phyloP scores from a whole-genome alignment of 2,888 invertebrate genomes.

The Philopedon plagiatum region DNA sequence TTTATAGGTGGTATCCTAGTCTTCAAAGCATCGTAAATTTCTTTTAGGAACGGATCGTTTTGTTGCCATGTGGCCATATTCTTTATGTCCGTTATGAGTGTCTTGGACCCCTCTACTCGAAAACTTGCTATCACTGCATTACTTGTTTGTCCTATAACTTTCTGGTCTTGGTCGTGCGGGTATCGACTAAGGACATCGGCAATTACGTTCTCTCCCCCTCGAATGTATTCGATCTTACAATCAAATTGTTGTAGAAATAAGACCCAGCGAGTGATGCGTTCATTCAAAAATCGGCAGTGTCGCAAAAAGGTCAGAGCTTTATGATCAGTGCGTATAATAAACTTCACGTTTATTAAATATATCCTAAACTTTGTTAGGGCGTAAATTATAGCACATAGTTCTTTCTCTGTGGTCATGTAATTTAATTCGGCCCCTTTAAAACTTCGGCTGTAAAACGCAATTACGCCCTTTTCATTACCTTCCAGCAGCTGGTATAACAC shows the following conservation, averaged over 20 bases:
- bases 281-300: constrained; percentile 43
- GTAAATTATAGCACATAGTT: constrained; percentile 44
- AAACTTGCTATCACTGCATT: constrained; percentile 2
- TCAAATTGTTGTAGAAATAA: constrained; percentile 41
- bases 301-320: constrained; percentile 43
- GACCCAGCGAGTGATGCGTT: constrained; percentile 42
- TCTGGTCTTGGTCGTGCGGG: neutral
- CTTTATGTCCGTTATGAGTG: neutral
- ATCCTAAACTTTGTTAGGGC: constrained; percentile 42
- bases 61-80: neutral
- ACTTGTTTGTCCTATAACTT: neutral
- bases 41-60: neutral
- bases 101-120: neutral
- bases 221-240: constrained; percentile 34
- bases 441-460: constrained; percentile 45
- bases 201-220: constrained; percentile 43
- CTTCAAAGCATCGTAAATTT: neutral
- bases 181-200: too few relatives aligned
- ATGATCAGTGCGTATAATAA: constrained; percentile 49
- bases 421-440: constrained; percentile 40
- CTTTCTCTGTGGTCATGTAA: constrained; percentile 52
- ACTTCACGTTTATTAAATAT: constrained; percentile 13
- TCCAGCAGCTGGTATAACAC: constrained; percentile 41
- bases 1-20: neutral
- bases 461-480: constrained; percentile 32